These are phyloP conservation scores for Limnothrissa miodon DNA, from an alignment of 2,113 vertebrate species.

Conservation along the genomic window DNA sequence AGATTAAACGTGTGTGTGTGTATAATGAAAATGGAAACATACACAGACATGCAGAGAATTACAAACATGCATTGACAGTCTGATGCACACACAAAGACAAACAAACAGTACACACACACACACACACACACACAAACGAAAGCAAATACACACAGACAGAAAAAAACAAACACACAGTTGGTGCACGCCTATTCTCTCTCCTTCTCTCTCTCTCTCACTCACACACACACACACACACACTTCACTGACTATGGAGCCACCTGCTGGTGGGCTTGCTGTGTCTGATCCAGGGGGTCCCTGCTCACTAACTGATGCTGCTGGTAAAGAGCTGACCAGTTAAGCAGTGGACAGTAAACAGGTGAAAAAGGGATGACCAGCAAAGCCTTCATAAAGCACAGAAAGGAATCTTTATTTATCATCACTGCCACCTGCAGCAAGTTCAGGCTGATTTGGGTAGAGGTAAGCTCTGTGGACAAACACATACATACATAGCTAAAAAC, in stretches of 20 bases:
- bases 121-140: conserved; percentile 19
- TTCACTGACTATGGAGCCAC: not conserved
- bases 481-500: not conserved
- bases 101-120: conserved; percentile 37
- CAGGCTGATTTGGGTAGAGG: not conserved
- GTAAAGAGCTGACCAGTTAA: not conserved
- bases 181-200: no score
- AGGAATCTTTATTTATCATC: not conserved
- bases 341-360: not conserved
- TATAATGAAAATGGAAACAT: not conserved
- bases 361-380: not conserved
- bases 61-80: conserved; percentile 25
- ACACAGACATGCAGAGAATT: conserved; percentile 30
- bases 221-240: not conserved
- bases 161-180: not conserved
- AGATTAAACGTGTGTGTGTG: not conserved
- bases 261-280: not conserved
- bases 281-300: not conserved
- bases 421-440: not conserved
- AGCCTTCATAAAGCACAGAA: not conserved
- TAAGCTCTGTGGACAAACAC: not conserved
- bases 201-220: not conserved
- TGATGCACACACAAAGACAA: conserved; percentile 35
- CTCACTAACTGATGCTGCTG: not conserved
- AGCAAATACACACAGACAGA: not conserved